Evolutionary conservation across 2,797 vertebrate genomes (phyloP).

Genomic region (Danio choprae): DNA sequence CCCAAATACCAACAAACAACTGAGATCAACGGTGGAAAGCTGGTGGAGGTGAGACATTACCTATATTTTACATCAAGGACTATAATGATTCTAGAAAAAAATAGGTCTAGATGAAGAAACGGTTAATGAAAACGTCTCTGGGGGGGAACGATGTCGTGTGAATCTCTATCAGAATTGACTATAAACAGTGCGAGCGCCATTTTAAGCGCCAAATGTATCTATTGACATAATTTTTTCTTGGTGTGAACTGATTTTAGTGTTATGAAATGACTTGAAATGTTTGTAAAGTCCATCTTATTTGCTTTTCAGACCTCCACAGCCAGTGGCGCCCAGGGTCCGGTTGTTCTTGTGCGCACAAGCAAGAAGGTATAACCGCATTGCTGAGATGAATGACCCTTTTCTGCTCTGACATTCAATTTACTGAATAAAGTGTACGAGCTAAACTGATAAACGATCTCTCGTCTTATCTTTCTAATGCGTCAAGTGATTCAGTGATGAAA

Average conservation of each 20-base stretch:
- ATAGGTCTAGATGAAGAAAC: too few species aligned
- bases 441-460: conserved; percentile 5
- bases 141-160: too few species aligned
- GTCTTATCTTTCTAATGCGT: neutral
- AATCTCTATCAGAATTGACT: too few species aligned
- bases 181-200: too few species aligned
- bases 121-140: too few species aligned
- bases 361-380: conserved; percentile 74
- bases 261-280: neutral
- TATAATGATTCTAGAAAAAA: too few species aligned
- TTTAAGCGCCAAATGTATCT: too few species aligned
- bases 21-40: conserved; percentile 87
- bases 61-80: neutral
- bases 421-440: conserved; percentile 38
- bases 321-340: conserved; percentile 68
- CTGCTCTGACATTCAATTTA: neutral
- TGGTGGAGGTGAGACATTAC: conserved; percentile 83
- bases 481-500: neutral
- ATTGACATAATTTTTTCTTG: too few species aligned
- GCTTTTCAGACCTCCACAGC: conserved; percentile 72
- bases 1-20: conserved; percentile 88
- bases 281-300: neutral
- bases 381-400: conserved; percentile 18
- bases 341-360: conserved; percentile 76
- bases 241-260: neutral